phyloP scores from a whole-genome alignment of 2,113 vertebrate genomes.

The Carassius carassius region DNA sequence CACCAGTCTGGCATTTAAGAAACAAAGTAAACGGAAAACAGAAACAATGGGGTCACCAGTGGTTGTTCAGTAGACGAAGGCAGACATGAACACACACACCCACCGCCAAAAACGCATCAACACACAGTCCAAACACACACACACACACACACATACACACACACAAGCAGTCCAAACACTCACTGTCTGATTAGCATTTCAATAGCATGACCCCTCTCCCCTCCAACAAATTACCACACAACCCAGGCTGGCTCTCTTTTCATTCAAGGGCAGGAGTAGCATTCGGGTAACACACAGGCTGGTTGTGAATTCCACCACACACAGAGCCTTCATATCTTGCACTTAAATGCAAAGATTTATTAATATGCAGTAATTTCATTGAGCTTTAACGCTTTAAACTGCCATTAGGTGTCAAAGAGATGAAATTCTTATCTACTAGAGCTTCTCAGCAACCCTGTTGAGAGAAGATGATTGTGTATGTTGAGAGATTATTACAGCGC shows the following conservation, averaged over 20 bases:
- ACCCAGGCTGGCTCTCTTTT: conserved; percentile 31
- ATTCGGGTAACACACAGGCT: not conserved
- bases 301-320: conserved; percentile 10
- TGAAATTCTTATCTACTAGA: not conserved
- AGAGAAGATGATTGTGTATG: too few relatives aligned
- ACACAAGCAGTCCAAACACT: conserved; percentile 22
- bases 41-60: conserved; percentile 46
- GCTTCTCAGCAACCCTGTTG: not conserved
- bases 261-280: conserved; percentile 44
- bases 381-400: not conserved
- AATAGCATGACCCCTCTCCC: conserved; percentile 49
- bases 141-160: too few relatives aligned
- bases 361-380: too few relatives aligned
- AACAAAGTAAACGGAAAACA: not conserved
- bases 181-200: conserved; percentile 52
- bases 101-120: not conserved
- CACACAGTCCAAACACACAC: not conserved
- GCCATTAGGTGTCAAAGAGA: not conserved
- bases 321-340: not conserved
- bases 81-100: conserved; percentile 24
- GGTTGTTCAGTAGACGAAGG: conserved; percentile 24
- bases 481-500: not conserved
- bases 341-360: not conserved
- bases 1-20: not conserved
- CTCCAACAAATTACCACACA: conserved; percentile 49